Evolutionary conservation across 2,113 vertebrate species (phyloP), one percentile per base, ranked within the genome.

Genomic region (Protomyctophum bolini): DNA sequence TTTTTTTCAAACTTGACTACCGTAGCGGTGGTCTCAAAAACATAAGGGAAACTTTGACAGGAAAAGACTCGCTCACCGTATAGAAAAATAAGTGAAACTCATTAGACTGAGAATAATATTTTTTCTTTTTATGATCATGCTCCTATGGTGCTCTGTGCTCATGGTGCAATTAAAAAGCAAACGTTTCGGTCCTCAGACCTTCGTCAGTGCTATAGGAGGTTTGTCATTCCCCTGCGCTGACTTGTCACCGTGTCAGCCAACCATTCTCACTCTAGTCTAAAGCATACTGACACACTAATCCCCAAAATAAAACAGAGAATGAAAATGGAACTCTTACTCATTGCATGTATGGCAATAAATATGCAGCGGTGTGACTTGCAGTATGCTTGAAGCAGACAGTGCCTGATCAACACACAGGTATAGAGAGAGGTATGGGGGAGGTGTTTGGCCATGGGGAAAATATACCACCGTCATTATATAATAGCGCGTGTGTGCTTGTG

Each of bases 321-420:
- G 51, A 66, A 58, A 72, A 72, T 68, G 67, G 71, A 48, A 55
- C 3, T 4, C 41, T 14, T 33, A 8, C 10, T 11, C 33, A 45
- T 61, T 49, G 7, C 12, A 46, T 12, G 49, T 56, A 55, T 47
- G 46, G 63, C 57, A 74, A 77, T 72, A 75, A 86, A 80, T 87
- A 86, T 76, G 74, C 71, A 63, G 58, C 11, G 29, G 29, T 77
- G 70, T 77, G 70, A 81, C 64, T 78, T 61, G 21, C 21, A 21
- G 21, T 21, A 52, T 64, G 76, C 68, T 50, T 62, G 72, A 68
- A 68, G 55, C 64, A 45, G 67, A 63, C 82, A 73, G 76, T 72
- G 58, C 69, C 58, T 48, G 49, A 59, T 6, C 33, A 21, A 63
- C 50, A 63, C 62, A 47, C 63, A 62, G 66, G 70, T 73, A 63